Base-by-base conservation (phyloP, 2,113 vertebrate genomes). In the Indri indri region DNA sequence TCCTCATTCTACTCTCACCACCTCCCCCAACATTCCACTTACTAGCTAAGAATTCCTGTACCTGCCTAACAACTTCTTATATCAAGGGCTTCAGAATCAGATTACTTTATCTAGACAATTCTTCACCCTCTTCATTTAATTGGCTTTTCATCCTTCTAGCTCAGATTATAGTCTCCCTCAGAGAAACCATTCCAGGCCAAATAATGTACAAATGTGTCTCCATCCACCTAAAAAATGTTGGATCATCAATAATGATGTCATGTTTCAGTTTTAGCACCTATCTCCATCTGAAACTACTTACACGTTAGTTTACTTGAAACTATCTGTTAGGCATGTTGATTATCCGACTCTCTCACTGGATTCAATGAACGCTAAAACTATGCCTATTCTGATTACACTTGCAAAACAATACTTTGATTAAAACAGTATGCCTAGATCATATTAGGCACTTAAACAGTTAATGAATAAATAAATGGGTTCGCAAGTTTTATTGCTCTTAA, bases 141-240 rank as follows among this genome's bases (percentile, higher is more conserved):
- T 84, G 8, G 37, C n/a, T 92, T 73, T 73, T 50, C 42, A 74
- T 30, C 17, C 42, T 79, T 74, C 14, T 20, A 76, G 22, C 8
- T 93, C 45, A 93, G 40, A 76, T 70, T 91, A 73, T 11, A 30
- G 37, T 65, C 45, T 92, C 81, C 40, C 27, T 42, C 22, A 77
- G 61, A 94, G 50, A 90, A 88, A 83, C 23, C 50, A 85, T 85
- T 45, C 40, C 32, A 95, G 63, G 95, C 17, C 47, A 92, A 93
- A 59, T 47, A 63, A 90, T 52, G 77, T 37, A 70, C 17, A 89
- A 37, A 66, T 70, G 42, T 8, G 17, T 76, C 40, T 71, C 23
- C 50, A 47, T 52, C 4, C 13, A 71, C 11, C 50, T 66, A 18
- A 18, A 37, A 13, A 63, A 63, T 30, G 61, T 25, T 54, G 17